These are phyloP conservation scores for Xenotilapia flavipinnis DNA, from an alignment of 2,113 vertebrate genomes.

Conservation along the genomic window DNA sequence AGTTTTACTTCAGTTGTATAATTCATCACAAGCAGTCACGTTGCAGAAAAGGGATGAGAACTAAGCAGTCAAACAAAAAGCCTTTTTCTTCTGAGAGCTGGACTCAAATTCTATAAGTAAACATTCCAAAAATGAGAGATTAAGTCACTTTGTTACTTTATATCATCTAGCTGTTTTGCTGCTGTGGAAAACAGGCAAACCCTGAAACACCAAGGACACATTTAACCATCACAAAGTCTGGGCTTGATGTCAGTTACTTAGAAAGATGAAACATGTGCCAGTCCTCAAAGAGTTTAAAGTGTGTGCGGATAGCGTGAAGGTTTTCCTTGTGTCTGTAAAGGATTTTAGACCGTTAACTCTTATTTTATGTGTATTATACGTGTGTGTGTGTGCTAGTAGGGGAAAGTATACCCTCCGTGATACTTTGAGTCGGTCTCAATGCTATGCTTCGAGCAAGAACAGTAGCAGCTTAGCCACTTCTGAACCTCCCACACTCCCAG, in stretches of 20 bases:
- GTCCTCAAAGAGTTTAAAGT: neutral
- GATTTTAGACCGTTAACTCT: neutral
- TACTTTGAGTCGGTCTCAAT: conserved; percentile 43
- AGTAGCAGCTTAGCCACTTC: conserved; percentile 53
- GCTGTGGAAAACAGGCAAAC: neutral
- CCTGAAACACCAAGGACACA: neutral
- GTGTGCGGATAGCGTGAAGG: neutral
- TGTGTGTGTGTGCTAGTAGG: neutral
- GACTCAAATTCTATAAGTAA: neutral
- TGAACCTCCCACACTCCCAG: conserved; percentile 57
- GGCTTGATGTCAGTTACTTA: neutral
- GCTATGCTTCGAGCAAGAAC: conserved; percentile 35
- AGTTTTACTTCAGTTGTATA: neutral
- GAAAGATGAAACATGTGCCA: neutral
- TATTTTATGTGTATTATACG: neutral
- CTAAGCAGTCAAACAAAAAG: neutral
- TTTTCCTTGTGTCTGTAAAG: neutral
- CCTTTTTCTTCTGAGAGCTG: neutral
- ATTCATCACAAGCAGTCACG: rapidly evolving
- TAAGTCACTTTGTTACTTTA: neutral
- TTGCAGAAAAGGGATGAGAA: neutral
- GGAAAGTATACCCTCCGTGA: conserved; percentile 2
- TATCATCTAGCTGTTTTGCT: neutral
- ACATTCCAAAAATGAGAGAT: neutral
- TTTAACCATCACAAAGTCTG: neutral